phyloP scores from a whole-genome alignment of 2,113 vertebrate species.

The Litocranius walleri region DNA sequence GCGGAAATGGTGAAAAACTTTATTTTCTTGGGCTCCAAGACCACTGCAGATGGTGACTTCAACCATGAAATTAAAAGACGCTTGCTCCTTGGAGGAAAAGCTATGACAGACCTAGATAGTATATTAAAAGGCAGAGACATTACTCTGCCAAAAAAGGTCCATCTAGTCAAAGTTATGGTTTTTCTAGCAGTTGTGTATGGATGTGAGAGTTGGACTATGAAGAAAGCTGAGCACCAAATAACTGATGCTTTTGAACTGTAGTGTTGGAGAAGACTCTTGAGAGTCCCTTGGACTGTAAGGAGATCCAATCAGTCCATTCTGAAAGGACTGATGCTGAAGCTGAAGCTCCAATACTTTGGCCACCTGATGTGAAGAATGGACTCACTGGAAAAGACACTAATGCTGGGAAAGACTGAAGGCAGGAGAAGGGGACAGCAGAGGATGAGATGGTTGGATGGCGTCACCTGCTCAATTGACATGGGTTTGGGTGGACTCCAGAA shows the following conservation, averaged over 20 bases:
- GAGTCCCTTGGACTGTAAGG: not conserved
- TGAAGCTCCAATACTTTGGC: not conserved
- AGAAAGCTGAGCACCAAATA: not conserved
- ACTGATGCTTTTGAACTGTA: not conserved
- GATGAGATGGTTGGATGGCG: not conserved
- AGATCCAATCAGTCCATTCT: not conserved
- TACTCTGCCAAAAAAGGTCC: not conserved
- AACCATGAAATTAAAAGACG: not conserved
- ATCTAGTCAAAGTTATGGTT: not conserved
- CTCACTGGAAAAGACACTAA: not conserved
- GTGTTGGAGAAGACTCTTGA: not conserved
- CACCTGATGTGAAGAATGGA: rapidly evolving
- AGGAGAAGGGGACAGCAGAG: not conserved
- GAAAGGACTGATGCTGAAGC: not conserved
- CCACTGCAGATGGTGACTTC: not conserved
- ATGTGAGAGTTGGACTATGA: not conserved
- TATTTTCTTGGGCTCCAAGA: not conserved
- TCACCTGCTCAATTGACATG: not conserved
- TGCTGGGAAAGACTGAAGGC: not conserved
- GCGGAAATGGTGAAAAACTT: not conserved
- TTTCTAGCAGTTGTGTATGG: not conserved
- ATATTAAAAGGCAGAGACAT: not conserved
- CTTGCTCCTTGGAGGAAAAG: not conserved
- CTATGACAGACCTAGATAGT: not conserved
- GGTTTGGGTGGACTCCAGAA: not conserved